A percentile compares a stretch with the other conserved stretches of the same genome.
These are phyloP conservation scores for Heterodera schachtii DNA, from an alignment of 1,140 invertebrate genomes.

Conservation along the genomic window DNA sequence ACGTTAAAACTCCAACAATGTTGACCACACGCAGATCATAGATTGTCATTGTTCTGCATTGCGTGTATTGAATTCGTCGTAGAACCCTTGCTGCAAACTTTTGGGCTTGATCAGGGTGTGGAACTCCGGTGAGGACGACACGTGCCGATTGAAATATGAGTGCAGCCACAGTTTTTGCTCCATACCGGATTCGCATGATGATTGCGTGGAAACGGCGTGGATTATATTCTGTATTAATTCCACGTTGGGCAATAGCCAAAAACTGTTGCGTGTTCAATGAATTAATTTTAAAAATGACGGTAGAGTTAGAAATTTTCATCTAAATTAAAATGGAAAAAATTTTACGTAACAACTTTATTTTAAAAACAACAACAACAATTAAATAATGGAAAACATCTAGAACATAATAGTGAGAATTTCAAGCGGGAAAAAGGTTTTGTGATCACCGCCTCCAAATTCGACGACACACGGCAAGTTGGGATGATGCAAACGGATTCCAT, in stretches of 20 bases:
- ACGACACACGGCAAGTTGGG: slow-evolving; percentile 7
- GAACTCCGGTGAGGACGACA: too few relatives aligned
- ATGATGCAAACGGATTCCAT: neutral
- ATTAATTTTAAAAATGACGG: neutral
- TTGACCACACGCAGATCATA: neutral
- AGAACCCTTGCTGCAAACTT: neutral
- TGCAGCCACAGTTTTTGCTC: too few relatives aligned
- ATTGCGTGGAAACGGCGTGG: too few relatives aligned
- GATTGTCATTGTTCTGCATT: neutral
- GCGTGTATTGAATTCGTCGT: neutral
- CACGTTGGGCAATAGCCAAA: too few relatives aligned
- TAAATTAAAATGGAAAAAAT: too few relatives aligned
- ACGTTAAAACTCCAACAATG: neutral
- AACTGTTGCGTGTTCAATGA: neutral
- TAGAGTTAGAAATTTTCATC: neutral
- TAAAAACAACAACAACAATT: neutral
- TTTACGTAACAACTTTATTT: too few relatives aligned
- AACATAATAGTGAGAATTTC: neutral
- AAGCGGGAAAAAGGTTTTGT: neutral
- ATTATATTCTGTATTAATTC: too few relatives aligned
- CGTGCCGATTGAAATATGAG: too few relatives aligned
- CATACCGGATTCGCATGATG: too few relatives aligned
- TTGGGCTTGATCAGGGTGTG: neutral
- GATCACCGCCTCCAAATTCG: slow-evolving; percentile 4
- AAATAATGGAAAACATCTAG: neutral